Conservation (phyloP, 1,140 invertebrate species). For the Drosophila rufa region DNA sequence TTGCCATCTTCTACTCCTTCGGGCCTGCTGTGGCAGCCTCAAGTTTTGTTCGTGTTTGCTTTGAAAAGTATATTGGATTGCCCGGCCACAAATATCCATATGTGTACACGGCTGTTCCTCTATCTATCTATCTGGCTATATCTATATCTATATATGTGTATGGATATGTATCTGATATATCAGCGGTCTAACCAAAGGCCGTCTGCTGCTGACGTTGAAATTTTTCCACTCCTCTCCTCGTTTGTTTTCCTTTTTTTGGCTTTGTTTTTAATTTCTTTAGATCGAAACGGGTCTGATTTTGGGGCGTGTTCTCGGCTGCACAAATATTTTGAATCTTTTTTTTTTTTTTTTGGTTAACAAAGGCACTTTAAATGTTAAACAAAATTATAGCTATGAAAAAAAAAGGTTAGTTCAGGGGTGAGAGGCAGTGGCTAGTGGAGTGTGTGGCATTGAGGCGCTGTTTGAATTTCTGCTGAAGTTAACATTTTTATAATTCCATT, state of each 20-base stretch:
- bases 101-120: not conserved
- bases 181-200: slow-evolving; percentile 33
- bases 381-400: slow-evolving; percentile 73
- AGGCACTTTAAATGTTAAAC: slow-evolving; percentile 81
- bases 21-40: slow-evolving; percentile 44
- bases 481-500: slow-evolving; percentile 83
- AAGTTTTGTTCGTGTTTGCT: slow-evolving; percentile 75
- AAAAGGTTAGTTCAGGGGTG: slow-evolving; percentile 64
- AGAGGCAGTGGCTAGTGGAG: slow-evolving; percentile 27
- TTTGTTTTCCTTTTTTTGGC: not conserved
- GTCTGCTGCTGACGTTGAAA: slow-evolving; percentile 60
- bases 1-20: slow-evolving; percentile 26
- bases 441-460: slow-evolving; percentile 48
- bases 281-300: slow-evolving; percentile 19
- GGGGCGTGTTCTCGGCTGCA: slow-evolving; percentile 10
- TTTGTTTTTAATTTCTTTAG: slow-evolving; percentile 41
- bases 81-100: slow-evolving; percentile 19
- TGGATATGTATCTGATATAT: slow-evolving; percentile 27
- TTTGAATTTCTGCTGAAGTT: slow-evolving; percentile 82
- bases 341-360: slow-evolving; percentile 45
- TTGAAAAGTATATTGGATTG: slow-evolving; percentile 82
- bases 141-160: slow-evolving; percentile 6
- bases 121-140: slow-evolving; percentile 17
- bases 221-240: slow-evolving; percentile 23
- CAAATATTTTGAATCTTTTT: slow-evolving; percentile 36